Evolutionary conservation across 2,113 vertebrate genomes (phyloP), one percentile per base, ranked within the genome.

Genomic region (Pangasianodon hypophthalmus): DNA sequence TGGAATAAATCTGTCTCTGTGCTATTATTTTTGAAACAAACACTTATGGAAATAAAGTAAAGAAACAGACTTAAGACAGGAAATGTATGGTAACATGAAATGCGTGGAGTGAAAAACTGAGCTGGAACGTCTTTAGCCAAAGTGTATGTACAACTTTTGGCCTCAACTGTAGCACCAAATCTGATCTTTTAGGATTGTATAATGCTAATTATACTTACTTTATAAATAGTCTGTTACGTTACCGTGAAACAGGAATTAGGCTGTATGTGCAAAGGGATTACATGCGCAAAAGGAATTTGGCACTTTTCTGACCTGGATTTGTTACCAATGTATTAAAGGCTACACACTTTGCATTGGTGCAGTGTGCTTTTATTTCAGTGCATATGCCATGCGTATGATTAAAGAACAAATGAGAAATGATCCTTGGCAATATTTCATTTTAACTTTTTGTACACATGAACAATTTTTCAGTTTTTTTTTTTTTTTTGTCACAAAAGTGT

Each of bases 221-320:
- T 37, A 37, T 37, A 37, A 41, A 7, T n/a, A 1, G 9, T 67
- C 62, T 24, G 2, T 14, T 37, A 41, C 6, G 1, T 71, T 71
- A 19, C 16, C 0, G 32, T 6, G 29, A 41, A 71, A 71, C 37
- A 71, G 32, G 32, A 4, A 77, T 77, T 13, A 26, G 21, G 10
- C 44, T n/a, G 73, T 0, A 73, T 18, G 29, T 73, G 60, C 16
- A 85, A 73, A 24, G 8, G 77, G 75, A 83, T 89, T 88, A 83
- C 44, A 54, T 32, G 26, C 8, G 24, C 56, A 56, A 87, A 83
- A 8, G 18, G 50, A 88, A 79, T 19, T 48, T 54, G 41, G 64
- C 88, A 87, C 44, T 69, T 79, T 88, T 92, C n/a, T 71, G 67
- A 37, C 32, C 91, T 87, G 86, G 75, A 91, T 91, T 85, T 56